Evolutionary conservation across 2,888 invertebrate species (phyloP), one percentile per base, ranked within the genome.

Genomic region (Stictocephala bisonia): DNA sequence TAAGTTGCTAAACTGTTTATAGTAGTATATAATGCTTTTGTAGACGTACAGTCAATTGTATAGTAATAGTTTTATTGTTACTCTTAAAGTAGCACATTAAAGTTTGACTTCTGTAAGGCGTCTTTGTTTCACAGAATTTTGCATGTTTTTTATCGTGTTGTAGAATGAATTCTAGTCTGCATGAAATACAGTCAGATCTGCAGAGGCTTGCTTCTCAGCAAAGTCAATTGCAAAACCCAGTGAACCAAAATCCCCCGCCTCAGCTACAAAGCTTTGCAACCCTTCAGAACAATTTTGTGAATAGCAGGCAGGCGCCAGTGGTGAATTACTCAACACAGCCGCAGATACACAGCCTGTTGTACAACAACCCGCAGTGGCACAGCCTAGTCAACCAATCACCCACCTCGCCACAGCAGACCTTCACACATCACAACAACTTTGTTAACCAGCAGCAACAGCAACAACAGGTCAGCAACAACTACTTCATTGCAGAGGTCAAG

Each of bases 181-280:
- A 93, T 83, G 96, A 97, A 86, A 92, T 97, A 82, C 96, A 97
- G 86, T 92, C 92, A 78, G 97, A 97, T 85, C 96, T 97, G 83
- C 94, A 95, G 85, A 90, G 94, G 80, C 88, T 97, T 79, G 91
- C 95, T 75, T 91, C 90, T 77, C 94, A 95, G 82, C 93, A 93
- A 82, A 90, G 88, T 84, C 91, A 91, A 84, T 90, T 92, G 80
- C 91, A 89, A 83, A 86, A 80, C 60, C 73, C 81, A 75, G 66
- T 71, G 9, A 22, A 56, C 7, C 67, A 67, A 31, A 22, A 24
- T 15, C 67, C 29, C 11, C 41, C 13, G 20, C 20, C 15, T 15
- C 64, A 48, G 79, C 85, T 89, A 82, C 83, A 86, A 68, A 79
- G 77, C 48, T 79, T 78, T 71, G 77, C 78, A 13, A 78, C 78